Conservation (phyloP, 2,797 vertebrate genomes). For the Bradypodion pumilum region DNA sequence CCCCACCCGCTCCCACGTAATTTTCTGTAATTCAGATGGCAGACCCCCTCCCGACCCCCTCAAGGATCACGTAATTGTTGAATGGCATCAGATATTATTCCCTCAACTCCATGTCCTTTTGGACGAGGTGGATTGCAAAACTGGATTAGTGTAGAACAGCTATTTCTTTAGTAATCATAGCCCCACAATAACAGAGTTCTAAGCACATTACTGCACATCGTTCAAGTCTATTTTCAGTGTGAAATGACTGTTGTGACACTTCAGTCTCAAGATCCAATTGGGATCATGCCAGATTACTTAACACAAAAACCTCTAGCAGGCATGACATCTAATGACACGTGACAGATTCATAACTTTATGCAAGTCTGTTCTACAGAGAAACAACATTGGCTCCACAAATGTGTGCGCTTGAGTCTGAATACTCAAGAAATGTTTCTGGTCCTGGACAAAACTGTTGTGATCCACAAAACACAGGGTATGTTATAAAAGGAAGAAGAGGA, state of each 20-base stretch:
- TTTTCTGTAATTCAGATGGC: too few species aligned
- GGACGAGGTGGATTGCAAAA: too few species aligned
- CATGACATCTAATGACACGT: not conserved
- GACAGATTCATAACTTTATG: not conserved
- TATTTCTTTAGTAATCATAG: not conserved
- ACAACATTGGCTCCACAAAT: not conserved
- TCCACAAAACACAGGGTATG: not conserved
- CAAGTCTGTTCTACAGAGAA: not conserved
- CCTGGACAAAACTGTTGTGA: not conserved
- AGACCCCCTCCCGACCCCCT: too few species aligned
- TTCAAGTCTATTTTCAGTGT: not conserved
- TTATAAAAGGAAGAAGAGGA: not conserved
- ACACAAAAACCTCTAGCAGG: not conserved
- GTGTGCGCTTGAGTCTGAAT: not conserved
- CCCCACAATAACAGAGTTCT: not conserved
- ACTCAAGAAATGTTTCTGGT: not conserved
- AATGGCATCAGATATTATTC: too few species aligned
- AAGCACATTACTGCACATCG: not conserved
- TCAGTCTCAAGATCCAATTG: not conserved
- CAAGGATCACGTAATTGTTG: too few species aligned
- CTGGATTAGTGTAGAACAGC: not conserved
- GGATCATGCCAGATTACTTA: not conserved
- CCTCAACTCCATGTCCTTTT: too few species aligned
- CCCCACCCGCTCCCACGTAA: too few species aligned
- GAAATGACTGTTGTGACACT: not conserved